These are phyloP conservation scores for Drosophila malerkotliana DNA, from an alignment of 1,140 invertebrate species.

Conservation along the genomic window DNA sequence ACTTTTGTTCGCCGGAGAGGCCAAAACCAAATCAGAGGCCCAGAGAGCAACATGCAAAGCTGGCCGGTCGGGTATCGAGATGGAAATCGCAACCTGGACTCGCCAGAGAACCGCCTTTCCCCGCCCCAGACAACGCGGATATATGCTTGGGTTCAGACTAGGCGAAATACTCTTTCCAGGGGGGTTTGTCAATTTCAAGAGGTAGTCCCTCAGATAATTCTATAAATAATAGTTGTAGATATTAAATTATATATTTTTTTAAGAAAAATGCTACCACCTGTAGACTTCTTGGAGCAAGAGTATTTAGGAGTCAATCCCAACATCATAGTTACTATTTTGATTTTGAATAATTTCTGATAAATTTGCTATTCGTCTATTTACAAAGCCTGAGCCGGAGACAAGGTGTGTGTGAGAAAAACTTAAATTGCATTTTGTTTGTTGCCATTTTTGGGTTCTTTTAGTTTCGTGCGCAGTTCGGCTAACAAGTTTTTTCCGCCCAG, in stretches of 20 bases:
- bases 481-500: conserved; percentile 27
- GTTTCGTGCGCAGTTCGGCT: conserved; percentile 25
- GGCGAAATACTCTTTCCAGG: conserved; percentile 7
- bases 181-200: not conserved
- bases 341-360: conserved; percentile 50
- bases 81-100: conserved; percentile 26
- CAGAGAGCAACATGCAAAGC: conserved; percentile 65
- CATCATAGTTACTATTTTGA: not conserved
- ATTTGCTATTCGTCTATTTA: conserved; percentile 36
- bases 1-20: conserved; percentile 63
- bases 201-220: not conserved
- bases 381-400: conserved; percentile 1
- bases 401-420: conserved; percentile 54
- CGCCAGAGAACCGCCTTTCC: conserved; percentile 23
- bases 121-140: conserved; percentile 61
- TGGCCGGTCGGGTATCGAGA: conserved; percentile 29
- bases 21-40: conserved; percentile 28
- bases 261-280: too few relatives aligned
- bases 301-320: not conserved
- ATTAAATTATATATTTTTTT: not conserved
- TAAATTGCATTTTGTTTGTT: conserved; percentile 51
- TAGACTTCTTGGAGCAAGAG: not conserved
- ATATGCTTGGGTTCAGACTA: conserved; percentile 33
- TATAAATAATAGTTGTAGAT: not conserved
- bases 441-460: conserved; percentile 24